Percentiles rank a stretch among this genome's conserved stretches.
Conservation (phyloP, 2,888 invertebrate species). For the Ichneumoninae sp. region DNA sequence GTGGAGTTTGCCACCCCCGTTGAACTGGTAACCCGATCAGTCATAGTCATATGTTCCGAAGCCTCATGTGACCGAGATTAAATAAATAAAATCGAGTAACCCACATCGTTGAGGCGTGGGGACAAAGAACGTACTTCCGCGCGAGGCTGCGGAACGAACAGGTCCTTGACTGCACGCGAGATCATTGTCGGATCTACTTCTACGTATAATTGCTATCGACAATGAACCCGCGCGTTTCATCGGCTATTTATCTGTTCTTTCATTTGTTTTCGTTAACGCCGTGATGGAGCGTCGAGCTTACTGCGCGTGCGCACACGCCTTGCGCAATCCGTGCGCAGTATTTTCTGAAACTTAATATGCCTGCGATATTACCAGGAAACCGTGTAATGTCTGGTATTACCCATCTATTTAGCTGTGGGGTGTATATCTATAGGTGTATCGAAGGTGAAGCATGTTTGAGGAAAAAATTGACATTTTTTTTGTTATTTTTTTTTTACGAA, state of each 20-base stretch:
- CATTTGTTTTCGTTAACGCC: not conserved
- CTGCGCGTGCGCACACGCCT: conserved; percentile 3
- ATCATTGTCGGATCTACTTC: conserved; percentile 13
- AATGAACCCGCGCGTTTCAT: not conserved
- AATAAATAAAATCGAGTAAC: conserved; percentile 45
- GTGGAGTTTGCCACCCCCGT: conserved; percentile 50
- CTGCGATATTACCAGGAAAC: not conserved
- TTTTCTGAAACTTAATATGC: not conserved
- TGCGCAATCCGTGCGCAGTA: conserved; percentile 28
- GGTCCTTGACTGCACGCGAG: conserved; percentile 25
- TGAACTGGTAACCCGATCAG: conserved; percentile 59
- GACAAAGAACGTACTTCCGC: not conserved
- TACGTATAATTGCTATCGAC: no score
- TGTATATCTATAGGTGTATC: not conserved
- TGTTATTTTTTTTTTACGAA: not conserved
- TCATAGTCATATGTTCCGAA: conserved; percentile 50
- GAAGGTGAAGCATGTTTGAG: not conserved
- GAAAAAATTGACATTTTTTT: not conserved
- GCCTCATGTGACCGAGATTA: conserved; percentile 52
- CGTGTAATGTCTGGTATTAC: conserved; percentile 2
- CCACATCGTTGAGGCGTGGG: not conserved
- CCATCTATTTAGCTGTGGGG: not conserved
- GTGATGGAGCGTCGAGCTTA: not conserved
- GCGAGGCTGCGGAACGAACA: not conserved
- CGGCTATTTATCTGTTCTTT: not conserved